Conservation (phyloP, 1,140 invertebrate species). For the Prorops nasuta region DNA sequence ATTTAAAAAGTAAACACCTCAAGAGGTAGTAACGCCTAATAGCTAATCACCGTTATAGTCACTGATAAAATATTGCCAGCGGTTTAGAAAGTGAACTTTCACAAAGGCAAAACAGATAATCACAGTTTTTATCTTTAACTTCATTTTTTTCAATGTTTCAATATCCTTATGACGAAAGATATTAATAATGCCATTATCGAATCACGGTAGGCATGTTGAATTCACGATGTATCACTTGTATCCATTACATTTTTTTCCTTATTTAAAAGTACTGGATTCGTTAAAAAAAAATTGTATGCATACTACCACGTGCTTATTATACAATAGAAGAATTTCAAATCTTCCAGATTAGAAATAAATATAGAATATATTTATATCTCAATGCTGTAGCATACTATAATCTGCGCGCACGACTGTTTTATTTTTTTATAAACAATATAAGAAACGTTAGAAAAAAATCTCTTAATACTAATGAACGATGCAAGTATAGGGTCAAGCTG, state of each 20-base stretch:
- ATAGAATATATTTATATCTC: not conserved
- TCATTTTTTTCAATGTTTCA: not conserved
- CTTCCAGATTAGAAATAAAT: too few species aligned
- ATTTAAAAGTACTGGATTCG: not conserved
- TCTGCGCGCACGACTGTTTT: too few species aligned
- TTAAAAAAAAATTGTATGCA: not conserved
- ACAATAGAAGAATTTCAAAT: too few species aligned
- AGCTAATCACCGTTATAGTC: not conserved
- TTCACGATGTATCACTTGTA: not conserved
- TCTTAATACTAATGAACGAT: too few species aligned
- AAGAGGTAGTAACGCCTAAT: not conserved
- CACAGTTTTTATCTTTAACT: not conserved
- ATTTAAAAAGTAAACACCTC: not conserved
- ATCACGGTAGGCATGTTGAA: not conserved
- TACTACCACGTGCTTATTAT: too few species aligned
- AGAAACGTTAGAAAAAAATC: too few species aligned
- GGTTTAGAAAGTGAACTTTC: not conserved
- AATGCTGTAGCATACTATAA: too few species aligned
- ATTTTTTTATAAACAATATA: too few species aligned
- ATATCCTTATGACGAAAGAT: not conserved
- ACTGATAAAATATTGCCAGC: too few species aligned
- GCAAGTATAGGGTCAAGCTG: not conserved
- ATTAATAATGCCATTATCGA: not conserved
- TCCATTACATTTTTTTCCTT: not conserved
- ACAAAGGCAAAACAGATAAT: not conserved